Base-by-base conservation (phyloP, 35 echinoderm and acorn worm genomes). In the Apostichopus parvimensis region DNA sequence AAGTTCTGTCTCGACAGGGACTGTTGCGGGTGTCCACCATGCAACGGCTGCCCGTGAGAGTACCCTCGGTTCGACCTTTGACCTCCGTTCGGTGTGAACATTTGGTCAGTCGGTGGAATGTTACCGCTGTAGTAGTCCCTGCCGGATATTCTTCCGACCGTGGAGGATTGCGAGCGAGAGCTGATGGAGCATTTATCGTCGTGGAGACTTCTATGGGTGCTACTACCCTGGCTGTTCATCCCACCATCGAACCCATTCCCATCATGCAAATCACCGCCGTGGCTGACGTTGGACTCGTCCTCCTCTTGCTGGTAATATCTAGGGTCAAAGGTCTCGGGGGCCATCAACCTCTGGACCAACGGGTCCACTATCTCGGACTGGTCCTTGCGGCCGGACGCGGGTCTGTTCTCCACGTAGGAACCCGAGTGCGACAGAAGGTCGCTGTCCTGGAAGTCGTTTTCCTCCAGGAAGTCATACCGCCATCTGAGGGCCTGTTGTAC, bases 71-170 rank as follows among this genome's bases (percentile, higher is more conserved):
- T 61, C 15, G 86, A 52, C 86, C 86, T 88, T n/a, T 88, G 86
- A 72, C 28, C 64, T 28, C 23, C 23, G 6, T 68, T 53, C 4
- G 86, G 64, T 6, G 17, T 72, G 9, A 28, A 72, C 5, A 18
- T 22, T 20, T 52, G 20, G 13, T 73, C 86, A 9, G 57, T 20
- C 9, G 86, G 13, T 73, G 86, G 86, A 45, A 88, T 88, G n/a
- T 88, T 88, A 28, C 86, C 86, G 61, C 86, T 88, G 68, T 88
- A 88, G 21, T 88, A 88, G 17, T 88, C 86, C 24, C 60, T 88
- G 62, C 86, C 72, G 64, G 86, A 88, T 0, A 88, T 88, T 25
- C 86, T 21, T 4, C 86, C 62, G 57, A 23, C 22, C 11, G 86
- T 65, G 4, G 86, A 88, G 18, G 86, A 58, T 10, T 88, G 86